Base-by-base conservation (phyloP, 64 coral and sea anemone genomes). In the Dendrophyllia cribrosa region DNA sequence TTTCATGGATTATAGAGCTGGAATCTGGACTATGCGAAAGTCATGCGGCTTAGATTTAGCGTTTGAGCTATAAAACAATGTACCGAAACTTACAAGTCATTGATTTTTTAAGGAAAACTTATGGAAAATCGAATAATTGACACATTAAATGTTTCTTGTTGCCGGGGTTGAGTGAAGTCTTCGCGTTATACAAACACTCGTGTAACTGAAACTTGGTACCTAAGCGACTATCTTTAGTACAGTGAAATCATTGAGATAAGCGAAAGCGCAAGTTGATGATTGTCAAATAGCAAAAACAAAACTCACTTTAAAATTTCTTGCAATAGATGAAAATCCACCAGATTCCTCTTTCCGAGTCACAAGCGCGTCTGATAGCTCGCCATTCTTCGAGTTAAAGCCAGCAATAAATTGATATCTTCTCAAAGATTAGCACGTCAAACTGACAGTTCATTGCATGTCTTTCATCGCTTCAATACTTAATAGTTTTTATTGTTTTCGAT, bases 1-100 rank as follows among this genome's bases (percentile, higher is more conserved):
- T 84, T 84, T 84, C 80, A 84, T 51, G 80, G 80, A 84, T 84
- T 84, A 67, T 15, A 62, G 17, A 24, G 60, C 7, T 50, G 80
- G 80, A 67, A 84, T 84, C 34, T 84, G 7, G 43, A 19, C 60
- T 51, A 84, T 84, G 80, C 59, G 20, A 12, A 64, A 82, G 12
- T 19, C 80, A 66, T 24, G 22, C n/a, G 44, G 17, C 46, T 65
- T 65, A 9, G 19, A 84, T 68, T 84, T 12, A 49, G 17, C 9
- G 45, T 5, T 68, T 11, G 44, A 44, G n/a, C 10, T 47, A 15
- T 19, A 4, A 67, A 67, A 66, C 26, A 12, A 7, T 23, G 58
- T 59, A 10, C 26, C 19, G 4, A 64, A 48, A 6, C n/a, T 23
- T 10, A 47, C 16, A 26, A 84, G 15, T 46, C 60, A 11, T 6